Conservation (phyloP, 2,888 invertebrate species). For the Orchesella flavescens region DNA sequence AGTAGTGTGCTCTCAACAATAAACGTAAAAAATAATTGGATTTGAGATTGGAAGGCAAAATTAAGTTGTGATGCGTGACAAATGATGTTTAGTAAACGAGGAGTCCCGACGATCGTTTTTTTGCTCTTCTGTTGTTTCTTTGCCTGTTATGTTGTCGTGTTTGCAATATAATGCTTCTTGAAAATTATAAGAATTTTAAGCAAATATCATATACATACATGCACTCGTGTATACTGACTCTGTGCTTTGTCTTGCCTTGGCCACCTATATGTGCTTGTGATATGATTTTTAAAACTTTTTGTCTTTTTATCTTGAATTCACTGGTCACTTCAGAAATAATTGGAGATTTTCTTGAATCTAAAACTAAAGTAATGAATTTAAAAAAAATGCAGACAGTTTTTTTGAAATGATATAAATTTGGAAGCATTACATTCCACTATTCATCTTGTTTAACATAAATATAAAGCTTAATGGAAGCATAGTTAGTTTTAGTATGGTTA, state of each 20-base stretch:
- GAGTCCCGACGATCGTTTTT: conserved; percentile 39
- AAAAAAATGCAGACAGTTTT: too few relatives aligned
- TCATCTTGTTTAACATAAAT: too few relatives aligned
- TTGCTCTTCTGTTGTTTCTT: background rate
- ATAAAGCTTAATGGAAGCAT: too few relatives aligned
- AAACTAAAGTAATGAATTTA: too few relatives aligned
- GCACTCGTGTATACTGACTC: too few relatives aligned
- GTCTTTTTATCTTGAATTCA: background rate
- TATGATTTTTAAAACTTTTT: background rate
- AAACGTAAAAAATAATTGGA: conserved; percentile 71
- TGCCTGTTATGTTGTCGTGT: background rate
- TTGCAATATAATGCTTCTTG: conserved; percentile 10
- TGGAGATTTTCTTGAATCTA: background rate
- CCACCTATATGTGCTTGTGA: background rate
- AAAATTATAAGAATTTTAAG: background rate
- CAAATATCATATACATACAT: too few relatives aligned
- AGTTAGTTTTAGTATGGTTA: too few relatives aligned
- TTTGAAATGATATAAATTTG: too few relatives aligned
- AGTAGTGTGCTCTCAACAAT: conserved; percentile 62
- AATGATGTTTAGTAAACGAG: conserved; percentile 67
- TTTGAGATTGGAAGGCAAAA: conserved; percentile 70
- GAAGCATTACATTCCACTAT: too few relatives aligned
- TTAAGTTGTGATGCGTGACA: conserved; percentile 71
- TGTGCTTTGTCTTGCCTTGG: too few relatives aligned
- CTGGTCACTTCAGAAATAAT: background rate